These are phyloP conservation scores for Deilephila porcellus DNA, from an alignment of 2,888 invertebrate genomes.

Conservation along the genomic window DNA sequence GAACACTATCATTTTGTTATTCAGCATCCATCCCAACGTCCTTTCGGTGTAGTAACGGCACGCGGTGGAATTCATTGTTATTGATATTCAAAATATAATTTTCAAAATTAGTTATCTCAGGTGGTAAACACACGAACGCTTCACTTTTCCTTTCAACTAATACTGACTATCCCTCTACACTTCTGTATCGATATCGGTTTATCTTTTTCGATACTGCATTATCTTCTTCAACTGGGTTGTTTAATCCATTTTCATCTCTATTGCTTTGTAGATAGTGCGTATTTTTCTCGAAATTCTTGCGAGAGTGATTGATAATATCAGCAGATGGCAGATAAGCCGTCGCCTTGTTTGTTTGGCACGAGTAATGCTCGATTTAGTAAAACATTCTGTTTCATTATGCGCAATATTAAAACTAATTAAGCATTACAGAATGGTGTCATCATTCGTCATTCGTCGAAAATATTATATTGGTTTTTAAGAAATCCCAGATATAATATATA, in stretches of 20 bases:
- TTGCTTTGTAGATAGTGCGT: too few relatives aligned
- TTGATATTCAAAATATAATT: conserved; percentile 29
- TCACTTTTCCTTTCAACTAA: conserved; percentile 12
- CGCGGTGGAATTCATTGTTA: conserved; percentile 50
- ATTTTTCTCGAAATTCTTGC: not conserved
- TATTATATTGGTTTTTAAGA: too few relatives aligned
- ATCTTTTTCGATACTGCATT: conserved; percentile 10
- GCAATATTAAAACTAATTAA: not conserved
- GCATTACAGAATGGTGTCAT: too few relatives aligned
- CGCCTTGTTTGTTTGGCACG: conserved; percentile 8
- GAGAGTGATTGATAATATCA: conserved; percentile 11
- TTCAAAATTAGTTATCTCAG: not conserved
- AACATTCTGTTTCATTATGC: not conserved
- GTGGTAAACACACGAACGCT: conserved; percentile 1
- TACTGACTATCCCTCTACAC: not conserved
- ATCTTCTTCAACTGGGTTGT: not conserved
- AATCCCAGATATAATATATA: too few relatives aligned
- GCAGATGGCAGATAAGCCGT: not conserved
- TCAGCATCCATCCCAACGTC: conserved; percentile 65
- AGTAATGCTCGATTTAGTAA: conserved; percentile 16
- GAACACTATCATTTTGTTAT: conserved; percentile 74
- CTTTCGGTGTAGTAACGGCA: conserved; percentile 65
- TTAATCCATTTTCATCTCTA: not conserved
- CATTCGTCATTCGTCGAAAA: too few relatives aligned
- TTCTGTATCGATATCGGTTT: conserved; percentile 15